Conservation (phyloP, 2,888 invertebrate genomes). For the Allygus modestus region DNA sequence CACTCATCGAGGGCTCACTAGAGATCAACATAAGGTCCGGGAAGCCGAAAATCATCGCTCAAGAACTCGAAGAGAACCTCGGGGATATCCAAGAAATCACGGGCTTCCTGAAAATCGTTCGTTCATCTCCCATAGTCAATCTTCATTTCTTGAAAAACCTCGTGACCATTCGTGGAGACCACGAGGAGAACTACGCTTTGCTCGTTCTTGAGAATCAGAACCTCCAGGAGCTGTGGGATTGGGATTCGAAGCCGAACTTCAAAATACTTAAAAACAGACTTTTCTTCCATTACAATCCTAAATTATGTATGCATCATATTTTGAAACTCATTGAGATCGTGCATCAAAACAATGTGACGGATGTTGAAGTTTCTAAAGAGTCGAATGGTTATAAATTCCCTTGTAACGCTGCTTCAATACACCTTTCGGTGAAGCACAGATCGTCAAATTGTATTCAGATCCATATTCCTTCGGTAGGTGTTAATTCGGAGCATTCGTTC, state of each 20-base stretch:
- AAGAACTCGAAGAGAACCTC: constrained; percentile 82
- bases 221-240: constrained; percentile 75
- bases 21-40: constrained; percentile 81
- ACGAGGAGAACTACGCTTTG: constrained; percentile 76
- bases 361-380: constrained; percentile 78
- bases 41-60: constrained; percentile 74
- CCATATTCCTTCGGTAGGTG: constrained; percentile 62
- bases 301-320: constrained; percentile 84
- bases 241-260: constrained; percentile 74
- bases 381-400: constrained; percentile 85
- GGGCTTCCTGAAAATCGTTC: constrained; percentile 82
- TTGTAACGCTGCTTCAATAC: constrained; percentile 78
- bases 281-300: constrained; percentile 87
- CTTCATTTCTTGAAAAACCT: constrained; percentile 87
- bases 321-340: constrained; percentile 76
- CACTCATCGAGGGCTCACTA: constrained; percentile 86
- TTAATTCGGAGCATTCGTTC: constrained; percentile 69
- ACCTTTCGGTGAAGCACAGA: constrained; percentile 72
- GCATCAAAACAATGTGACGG: constrained; percentile 75
- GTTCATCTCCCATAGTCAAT: constrained; percentile 79
- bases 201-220: constrained; percentile 76
- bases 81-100: constrained; percentile 84
- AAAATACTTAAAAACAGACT: constrained; percentile 82
- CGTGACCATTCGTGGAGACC: constrained; percentile 81
- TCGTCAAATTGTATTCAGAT: constrained; percentile 66